Conservation (phyloP, 2,888 invertebrate species). For the Malacosoma neustria region DNA sequence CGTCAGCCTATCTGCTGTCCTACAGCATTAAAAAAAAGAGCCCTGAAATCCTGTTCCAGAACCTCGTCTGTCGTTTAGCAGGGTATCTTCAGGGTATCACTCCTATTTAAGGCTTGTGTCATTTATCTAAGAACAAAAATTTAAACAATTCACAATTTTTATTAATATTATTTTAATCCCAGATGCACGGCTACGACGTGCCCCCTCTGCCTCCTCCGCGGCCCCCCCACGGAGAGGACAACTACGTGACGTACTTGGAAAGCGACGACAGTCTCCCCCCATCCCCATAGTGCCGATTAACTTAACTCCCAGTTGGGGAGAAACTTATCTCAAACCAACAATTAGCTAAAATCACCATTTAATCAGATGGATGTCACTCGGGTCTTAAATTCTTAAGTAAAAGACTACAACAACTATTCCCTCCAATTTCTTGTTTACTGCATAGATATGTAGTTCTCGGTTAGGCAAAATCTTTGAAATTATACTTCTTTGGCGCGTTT, state of each 20-base stretch:
- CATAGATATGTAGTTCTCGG: no score
- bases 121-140: no score
- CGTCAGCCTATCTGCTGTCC: no score
- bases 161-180: conserved; percentile 29
- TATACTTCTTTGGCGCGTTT: not conserved
- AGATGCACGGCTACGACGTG: conserved; percentile 95
- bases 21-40: no score
- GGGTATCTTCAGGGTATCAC: no score
- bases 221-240: conserved; percentile 82
- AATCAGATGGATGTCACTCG: not conserved
- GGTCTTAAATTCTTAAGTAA: not conserved
- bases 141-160: no score
- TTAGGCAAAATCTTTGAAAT: not conserved
- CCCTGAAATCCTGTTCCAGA: no score
- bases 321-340: conserved; percentile 7
- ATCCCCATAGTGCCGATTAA: conserved; percentile 78
- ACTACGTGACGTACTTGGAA: conserved; percentile 94
- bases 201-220: conserved; percentile 76
- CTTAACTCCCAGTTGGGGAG: conserved; percentile 29
- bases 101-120: no score
- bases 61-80: no score
- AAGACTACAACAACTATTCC: no score
- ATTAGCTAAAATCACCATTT: conserved; percentile 5
- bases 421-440: no score
- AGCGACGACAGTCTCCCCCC: conserved; percentile 88